Evolutionary conservation across 2,113 vertebrate species (phyloP).

Genomic region (Rattus norvegicus): GRCr8 NC_086030.1:49475001-49475500

Average conservation of each 20-base stretch:
- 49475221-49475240: background rate
- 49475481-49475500: too few relatives aligned
- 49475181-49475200: background rate
- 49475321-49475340: background rate
- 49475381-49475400: too few relatives aligned
- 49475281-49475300: background rate
- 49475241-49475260: background rate
- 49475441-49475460: too few relatives aligned
- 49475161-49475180: background rate
- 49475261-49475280: background rate
- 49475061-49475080: background rate
- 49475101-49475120: background rate
- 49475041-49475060: background rate
- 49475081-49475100: background rate
- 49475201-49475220: too few relatives aligned
- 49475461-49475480: too few relatives aligned
- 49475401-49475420: too few relatives aligned
- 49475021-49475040: background rate
- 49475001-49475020: background rate
- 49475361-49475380: too few relatives aligned
- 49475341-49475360: too few relatives aligned
- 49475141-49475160: background rate
- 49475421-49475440: too few relatives aligned
- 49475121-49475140: background rate
- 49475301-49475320: background rate